Evolutionary conservation across 1,140 invertebrate species (phyloP).

Genomic region (Melanaphis sacchari): DNA sequence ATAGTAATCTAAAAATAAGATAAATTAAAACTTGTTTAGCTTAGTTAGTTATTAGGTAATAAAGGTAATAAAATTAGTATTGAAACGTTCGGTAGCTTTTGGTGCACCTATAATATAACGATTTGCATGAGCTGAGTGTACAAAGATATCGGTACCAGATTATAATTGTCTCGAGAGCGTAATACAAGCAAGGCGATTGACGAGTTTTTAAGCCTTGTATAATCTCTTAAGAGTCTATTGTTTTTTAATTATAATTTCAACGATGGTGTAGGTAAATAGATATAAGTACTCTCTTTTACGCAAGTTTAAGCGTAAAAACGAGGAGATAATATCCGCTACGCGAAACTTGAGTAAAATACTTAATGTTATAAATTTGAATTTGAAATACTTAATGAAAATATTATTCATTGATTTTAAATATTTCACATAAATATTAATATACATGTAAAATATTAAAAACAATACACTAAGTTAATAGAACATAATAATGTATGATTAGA

Average conservation of each 20-base stretch:
- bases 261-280: not conserved
- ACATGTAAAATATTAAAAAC: not conserved
- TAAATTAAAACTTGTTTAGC: not conserved
- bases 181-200: not conserved
- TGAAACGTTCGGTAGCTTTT: not conserved
- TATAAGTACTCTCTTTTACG: not conserved
- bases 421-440: not conserved
- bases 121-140: not conserved
- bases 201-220: constrained; percentile 12
- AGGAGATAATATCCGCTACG: not conserved
- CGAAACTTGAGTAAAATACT: not conserved
- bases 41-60: not conserved
- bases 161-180: not conserved
- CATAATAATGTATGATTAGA: not conserved
- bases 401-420: not conserved
- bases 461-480: not conserved
- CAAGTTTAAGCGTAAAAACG: not conserved
- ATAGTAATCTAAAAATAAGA: not conserved
- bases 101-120: not conserved
- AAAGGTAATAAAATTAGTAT: not conserved
- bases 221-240: not conserved
- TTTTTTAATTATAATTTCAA: constrained; percentile 40
- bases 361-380: not conserved
- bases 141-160: not conserved
- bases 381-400: not conserved